These are phyloP conservation scores for Tetramorium parvispinum DNA, from an alignment of 1,140 invertebrate species.

Conservation along the genomic window DNA sequence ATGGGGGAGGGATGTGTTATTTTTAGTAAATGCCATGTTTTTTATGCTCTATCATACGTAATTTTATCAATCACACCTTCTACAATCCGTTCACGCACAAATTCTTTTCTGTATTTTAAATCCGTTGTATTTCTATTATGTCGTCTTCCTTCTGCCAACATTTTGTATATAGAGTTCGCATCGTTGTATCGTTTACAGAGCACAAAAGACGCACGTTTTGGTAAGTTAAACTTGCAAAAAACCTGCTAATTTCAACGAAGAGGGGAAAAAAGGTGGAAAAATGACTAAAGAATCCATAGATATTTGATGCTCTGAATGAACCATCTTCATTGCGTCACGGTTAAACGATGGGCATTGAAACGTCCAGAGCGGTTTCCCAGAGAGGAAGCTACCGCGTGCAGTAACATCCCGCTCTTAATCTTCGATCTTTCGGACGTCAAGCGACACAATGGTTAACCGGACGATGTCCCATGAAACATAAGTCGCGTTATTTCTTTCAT, in stretches of 20 bases:
- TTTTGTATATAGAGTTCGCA: neutral
- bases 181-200: too few species aligned
- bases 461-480: constrained; percentile 53
- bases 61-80: too few species aligned
- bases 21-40: too few species aligned
- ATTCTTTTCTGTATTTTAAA: neutral
- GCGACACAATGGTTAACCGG: constrained; percentile 66
- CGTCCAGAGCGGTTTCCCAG: neutral
- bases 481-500: constrained; percentile 25
- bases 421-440: constrained; percentile 23
- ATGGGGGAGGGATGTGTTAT: too few species aligned
- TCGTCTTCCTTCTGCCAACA: neutral
- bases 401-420: constrained; percentile 55
- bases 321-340: constrained; percentile 79
- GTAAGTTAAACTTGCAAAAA: too few species aligned
- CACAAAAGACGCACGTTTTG: neutral
- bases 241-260: neutral
- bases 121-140: neutral
- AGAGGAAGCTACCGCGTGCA: neutral
- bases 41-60: too few species aligned
- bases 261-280: neutral
- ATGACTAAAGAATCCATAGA: neutral
- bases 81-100: neutral
- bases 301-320: constrained; percentile 74
- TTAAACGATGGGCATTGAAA: constrained; percentile 55